Conservation (phyloP, 2,888 invertebrate genomes). For the Perizoma flavofasciatum region DNA sequence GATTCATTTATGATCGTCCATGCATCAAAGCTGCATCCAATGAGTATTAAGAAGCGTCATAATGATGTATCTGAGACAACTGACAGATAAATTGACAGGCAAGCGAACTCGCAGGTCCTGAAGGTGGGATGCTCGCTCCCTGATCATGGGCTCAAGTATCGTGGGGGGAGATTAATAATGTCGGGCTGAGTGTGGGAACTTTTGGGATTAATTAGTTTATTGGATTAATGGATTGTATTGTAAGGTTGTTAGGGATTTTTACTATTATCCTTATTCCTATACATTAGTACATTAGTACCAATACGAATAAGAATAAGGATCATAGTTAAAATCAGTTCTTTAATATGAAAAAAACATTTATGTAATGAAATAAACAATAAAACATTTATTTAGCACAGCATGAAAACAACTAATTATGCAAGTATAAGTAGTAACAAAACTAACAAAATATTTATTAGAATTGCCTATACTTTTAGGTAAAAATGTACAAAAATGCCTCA, state of each 20-base stretch:
- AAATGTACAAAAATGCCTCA: no score
- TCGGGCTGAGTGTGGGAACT: slow-evolving; percentile 41
- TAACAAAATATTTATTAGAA: no score
- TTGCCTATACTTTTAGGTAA: no score
- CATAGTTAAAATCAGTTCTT: no score
- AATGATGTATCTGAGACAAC: slow-evolving; percentile 66
- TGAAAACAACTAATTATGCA: no score
- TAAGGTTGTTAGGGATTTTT: not conserved
- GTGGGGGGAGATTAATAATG: slow-evolving; percentile 39
- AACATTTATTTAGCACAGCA: no score
- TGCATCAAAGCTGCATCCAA: slow-evolving; percentile 73
- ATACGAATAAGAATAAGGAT: no score
- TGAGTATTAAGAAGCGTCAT: slow-evolving; percentile 76
- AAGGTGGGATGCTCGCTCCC: slow-evolving; percentile 18
- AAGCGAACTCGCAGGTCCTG: not conserved
- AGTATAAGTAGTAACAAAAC: no score
- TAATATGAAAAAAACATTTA: no score
- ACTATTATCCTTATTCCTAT: no score
- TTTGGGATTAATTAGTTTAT: slow-evolving; percentile 22
- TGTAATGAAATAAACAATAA: no score
- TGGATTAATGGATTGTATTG: slow-evolving; percentile 19
- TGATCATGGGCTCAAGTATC: slow-evolving; percentile 47
- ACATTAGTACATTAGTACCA: no score
- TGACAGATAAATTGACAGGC: not conserved
- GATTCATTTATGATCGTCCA: slow-evolving; percentile 40